Base-by-base conservation (phyloP, 2,888 invertebrate species). In the Trypoxylon attenuatum region DNA sequence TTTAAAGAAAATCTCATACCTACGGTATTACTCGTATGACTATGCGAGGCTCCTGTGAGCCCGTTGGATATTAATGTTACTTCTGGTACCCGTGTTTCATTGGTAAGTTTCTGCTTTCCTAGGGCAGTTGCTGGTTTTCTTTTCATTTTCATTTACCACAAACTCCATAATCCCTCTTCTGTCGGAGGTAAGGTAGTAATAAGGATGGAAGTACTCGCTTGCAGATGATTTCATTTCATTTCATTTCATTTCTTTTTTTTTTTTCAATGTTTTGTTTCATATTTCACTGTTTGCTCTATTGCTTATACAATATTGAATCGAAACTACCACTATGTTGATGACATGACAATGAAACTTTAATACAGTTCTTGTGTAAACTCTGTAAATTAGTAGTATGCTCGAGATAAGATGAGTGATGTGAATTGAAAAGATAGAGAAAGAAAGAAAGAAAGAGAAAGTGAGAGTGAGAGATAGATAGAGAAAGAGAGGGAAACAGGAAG, bases 81-180 rank as follows among this genome's bases (percentile, higher is more conserved):
- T 62, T 66, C 65, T 77, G 55, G 62, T 65, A 66, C 68, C 65
- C 66, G 55, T 57, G 13, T 33, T 33, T 72, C 69, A 69, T 76
- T 71, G 69, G 75, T 19, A 1, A n/a, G n/a, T 69, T 67, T 73
- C 71, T 76, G 70, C 57, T 78, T 79, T 80, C 76, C 74, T 82
- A 81, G 60, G 81, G 82, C 82, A 82, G 82, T 81, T 81, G 80
- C 81, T 82, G 81, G 81, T 80, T 82, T 76, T 75, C 60, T 58
- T 47, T 47, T 25, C 16, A 13, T 33, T 50, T 43, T 45, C 59
- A 64, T 57, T 39, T 29, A 25, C 33, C 45, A 52, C 52, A 47
- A 52, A 60, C 46, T 62, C 63, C 59, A 27, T 65, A 63, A 19
- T 66, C 42, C 69, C 62, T 77, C 70, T 75, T 68, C 55, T 62